Percentiles rank a stretch among this genome's conserved stretches.
Evolutionary conservation across 2,888 invertebrate genomes (phyloP).

Genomic region (Phragmatobia fuliginosa): DNA sequence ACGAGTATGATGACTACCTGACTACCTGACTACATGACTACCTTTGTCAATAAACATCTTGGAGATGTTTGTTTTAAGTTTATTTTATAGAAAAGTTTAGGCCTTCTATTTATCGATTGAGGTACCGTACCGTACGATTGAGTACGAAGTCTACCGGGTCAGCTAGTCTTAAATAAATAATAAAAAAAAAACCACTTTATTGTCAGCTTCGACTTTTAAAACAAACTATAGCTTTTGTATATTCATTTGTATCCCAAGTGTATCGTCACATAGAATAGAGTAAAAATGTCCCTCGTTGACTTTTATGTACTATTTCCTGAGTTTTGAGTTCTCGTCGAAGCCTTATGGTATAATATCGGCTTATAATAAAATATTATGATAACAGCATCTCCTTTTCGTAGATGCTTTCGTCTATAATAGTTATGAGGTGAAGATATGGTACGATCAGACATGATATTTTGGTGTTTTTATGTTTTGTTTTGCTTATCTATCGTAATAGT

Average conservation of each 20-base stretch:
- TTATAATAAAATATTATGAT: conserved; percentile 53
- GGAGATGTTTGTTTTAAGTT: too few species aligned
- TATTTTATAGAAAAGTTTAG: too few species aligned
- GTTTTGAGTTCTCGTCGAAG: conserved; percentile 42
- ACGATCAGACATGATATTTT: conserved; percentile 35
- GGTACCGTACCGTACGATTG: too few species aligned
- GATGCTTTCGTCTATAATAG: conserved; percentile 21
- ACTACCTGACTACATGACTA: too few species aligned
- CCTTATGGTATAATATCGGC: conserved; percentile 39
- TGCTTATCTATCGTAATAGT: background rate
- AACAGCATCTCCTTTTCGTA: conserved; percentile 32
- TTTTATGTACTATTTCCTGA: conserved; percentile 39
- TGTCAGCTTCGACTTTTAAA: background rate
- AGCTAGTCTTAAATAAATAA: too few species aligned
- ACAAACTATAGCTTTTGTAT: background rate
- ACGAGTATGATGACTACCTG: too few species aligned
- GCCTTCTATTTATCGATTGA: too few species aligned
- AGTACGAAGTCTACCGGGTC: too few species aligned
- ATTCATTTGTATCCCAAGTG: conserved; percentile 9
- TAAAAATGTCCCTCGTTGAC: conserved; percentile 33
- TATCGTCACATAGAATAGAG: conserved; percentile 22
- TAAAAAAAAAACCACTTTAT: background rate
- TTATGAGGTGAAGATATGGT: conserved; percentile 34
- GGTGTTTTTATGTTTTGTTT: conserved; percentile 33
- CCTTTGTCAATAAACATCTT: too few species aligned